Evolutionary conservation across 2,113 vertebrate species (phyloP), one percentile per base, ranked within the genome.

Genomic region (Amazona vittata): DNA sequence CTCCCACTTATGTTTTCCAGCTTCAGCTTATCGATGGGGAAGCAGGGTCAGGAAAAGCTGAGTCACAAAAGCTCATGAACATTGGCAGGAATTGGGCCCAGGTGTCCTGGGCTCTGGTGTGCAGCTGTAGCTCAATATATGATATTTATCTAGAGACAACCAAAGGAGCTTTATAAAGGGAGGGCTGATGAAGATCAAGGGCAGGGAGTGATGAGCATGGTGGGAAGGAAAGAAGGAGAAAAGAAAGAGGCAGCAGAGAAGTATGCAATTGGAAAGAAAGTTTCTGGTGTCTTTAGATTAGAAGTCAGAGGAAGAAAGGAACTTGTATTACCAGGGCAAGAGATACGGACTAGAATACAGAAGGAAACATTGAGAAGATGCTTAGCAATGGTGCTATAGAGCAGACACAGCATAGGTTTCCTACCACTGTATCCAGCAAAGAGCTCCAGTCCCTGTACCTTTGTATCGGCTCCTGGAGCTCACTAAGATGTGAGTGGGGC

Each of bases 381-480:
- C 11, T 47, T 26, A 52, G 83, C 4, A 22, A 41, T 35, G 26
- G 20, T 39, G 31, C 6, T 89, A 6, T 8, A 9, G 7, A 89
- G 21, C 55, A 90, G 22, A 29, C 3, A 10, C 2, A n/a, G 43
- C 10, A 49, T 29, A 83, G 37, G 11, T 16, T 70, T 90, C 20
- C 7, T n/a, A 9, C 7, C 46, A 13, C 8, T 2, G 41, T 33
- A 80, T 43, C 31, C 60, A 79, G 2, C 0, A 1, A 20, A 62
- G 33, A 79, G 25, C 44, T 83, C 35, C 18, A 43, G n/a, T 5
- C n/a, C 21, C 9, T 80, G 8, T 19, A 35, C 37, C 20, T 39
- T 24, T 1, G 0, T 31, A 3, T 53, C 41, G 74, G 50, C 33
- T 90, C 39, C 29, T 77, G 37, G 79, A 78, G 39, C 50, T 83